A percentile compares a stretch with the other conserved stretches of the same genome.
phyloP scores from a whole-genome alignment of 2,888 invertebrate species.

The Hydrotaea cyrtoneurina region DNA sequence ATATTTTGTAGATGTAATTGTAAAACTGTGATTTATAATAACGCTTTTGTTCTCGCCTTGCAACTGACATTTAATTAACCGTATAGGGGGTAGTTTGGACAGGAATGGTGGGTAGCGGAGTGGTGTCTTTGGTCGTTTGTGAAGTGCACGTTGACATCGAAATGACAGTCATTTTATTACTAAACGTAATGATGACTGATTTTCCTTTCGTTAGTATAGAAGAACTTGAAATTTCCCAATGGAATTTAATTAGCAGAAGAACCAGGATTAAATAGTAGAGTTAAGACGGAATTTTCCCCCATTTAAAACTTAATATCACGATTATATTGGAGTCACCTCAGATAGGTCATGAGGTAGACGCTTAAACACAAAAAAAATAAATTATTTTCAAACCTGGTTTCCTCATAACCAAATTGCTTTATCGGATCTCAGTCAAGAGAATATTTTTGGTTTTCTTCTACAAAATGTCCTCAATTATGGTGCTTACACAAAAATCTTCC shows the following conservation, averaged over 20 bases:
- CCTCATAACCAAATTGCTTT: no score
- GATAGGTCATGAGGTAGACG: no score
- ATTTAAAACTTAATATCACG: no score
- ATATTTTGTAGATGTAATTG: slow-evolving; percentile 14
- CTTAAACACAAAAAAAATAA: no score
- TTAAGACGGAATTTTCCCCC: background rate
- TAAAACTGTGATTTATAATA: slow-evolving; percentile 71
- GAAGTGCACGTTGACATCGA: slow-evolving; percentile 64
- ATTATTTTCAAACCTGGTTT: no score
- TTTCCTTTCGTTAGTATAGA: slow-evolving; percentile 10
- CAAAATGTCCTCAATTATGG: no score
- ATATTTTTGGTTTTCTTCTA: no score
- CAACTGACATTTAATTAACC: slow-evolving; percentile 73
- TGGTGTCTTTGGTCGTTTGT: background rate
- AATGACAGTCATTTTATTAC: slow-evolving; percentile 69
- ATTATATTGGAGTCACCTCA: no score
- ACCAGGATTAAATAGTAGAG: slow-evolving; percentile 10
- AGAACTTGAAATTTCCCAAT: slow-evolving; percentile 49
- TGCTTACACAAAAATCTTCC: no score
- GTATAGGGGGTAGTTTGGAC: slow-evolving; percentile 14
- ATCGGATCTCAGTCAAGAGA: no score
- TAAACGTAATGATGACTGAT: slow-evolving; percentile 63
- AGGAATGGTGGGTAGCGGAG: background rate
- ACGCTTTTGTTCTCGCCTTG: slow-evolving; percentile 55
- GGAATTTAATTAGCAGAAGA: slow-evolving; percentile 41